Evolutionary conservation across 2,888 invertebrate species (phyloP).

Genomic region (Crioceris asparagi): DNA sequence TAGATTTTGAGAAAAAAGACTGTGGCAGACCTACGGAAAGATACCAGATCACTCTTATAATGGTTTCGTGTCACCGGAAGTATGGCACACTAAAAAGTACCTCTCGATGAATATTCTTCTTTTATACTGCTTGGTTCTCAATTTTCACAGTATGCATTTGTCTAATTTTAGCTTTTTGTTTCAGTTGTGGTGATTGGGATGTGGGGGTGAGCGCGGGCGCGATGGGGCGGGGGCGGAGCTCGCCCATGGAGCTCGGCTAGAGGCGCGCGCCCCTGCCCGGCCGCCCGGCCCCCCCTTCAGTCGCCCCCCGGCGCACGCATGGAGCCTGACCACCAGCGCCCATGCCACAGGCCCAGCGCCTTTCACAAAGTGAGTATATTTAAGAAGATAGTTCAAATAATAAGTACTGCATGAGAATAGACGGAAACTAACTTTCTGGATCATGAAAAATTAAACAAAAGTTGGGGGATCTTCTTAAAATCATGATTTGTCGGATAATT

Average conservation of each 20-base stretch:
- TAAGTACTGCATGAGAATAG: no score
- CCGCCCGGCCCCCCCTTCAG: slow-evolving; percentile 36
- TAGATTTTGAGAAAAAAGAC: no score
- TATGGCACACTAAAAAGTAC: no score
- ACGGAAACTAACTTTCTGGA: no score
- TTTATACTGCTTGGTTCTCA: background rate
- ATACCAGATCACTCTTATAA: no score
- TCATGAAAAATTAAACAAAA: no score
- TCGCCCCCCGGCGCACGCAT: slow-evolving; percentile 46
- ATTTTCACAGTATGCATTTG: background rate
- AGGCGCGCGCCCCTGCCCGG: slow-evolving; percentile 57
- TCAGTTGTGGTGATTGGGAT: slow-evolving; percentile 49
- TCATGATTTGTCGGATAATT: no score
- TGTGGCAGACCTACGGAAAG: no score
- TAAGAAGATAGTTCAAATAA: no score
- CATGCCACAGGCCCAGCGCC: slow-evolving; percentile 55
- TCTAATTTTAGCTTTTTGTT: slow-evolving; percentile 16
- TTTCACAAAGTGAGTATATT: slow-evolving; percentile 42
- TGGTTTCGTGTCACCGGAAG: background rate
- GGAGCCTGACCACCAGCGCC: slow-evolving; percentile 71
- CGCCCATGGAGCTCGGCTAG: slow-evolving; percentile 79
- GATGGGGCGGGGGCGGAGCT: slow-evolving; percentile 69
- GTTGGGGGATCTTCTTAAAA: no score
- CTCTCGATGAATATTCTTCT: no score
- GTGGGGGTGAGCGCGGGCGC: slow-evolving; percentile 65